Evolutionary conservation across 2,888 invertebrate genomes (phyloP), one percentile per base, ranked within the genome.

Genomic region (Phymatocera aterrima): DNA sequence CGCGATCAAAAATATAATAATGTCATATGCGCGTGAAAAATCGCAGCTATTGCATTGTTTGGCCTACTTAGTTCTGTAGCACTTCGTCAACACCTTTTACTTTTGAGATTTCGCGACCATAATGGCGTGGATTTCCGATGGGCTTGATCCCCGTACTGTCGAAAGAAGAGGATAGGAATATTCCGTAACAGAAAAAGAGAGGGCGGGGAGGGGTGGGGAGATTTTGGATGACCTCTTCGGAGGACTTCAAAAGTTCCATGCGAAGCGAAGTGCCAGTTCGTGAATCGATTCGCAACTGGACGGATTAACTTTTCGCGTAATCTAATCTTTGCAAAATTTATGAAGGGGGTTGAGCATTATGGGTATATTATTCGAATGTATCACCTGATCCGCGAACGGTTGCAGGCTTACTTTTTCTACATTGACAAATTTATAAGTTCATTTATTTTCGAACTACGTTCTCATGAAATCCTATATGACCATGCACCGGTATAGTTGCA

Each of bases 241-340:
- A 31, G 12, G 48, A n/a, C 51, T 28, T 72, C 51, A 48, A 72
- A 72, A 72, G 72, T 72, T 72, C 34, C 12, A 15, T 18, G 21
- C 21, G 5, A 34, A 12, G 31, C 51, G 48, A 31, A 72, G 6
- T 21, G 51, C 24, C 51, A 72, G 51, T 72, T 51, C 5, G 34
- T 21, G 10, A 51, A 51, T 51, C 72, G 51, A 37, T 31, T 72
- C 51, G 31, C 48, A 31, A 72, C 72, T 15, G 72, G 2, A 31
- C 18, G 21, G 34, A 51, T 34, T 28, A 28, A 28, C 12, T 51
- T n/a, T 18, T 72, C 10, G 28, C 18, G 12, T 40, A 40, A 51
- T 51, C 51, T 51, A n/a, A n/a, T n/a, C n/a, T n/a, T n/a, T n/a
- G n/a, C n/a, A n/a, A n/a, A n/a, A n/a, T n/a, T n/a, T n/a, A n/a